These are phyloP conservation scores for Nothobranchius furzeri DNA, from an alignment of 2,113 vertebrate species.

Conservation along the genomic window DNA sequence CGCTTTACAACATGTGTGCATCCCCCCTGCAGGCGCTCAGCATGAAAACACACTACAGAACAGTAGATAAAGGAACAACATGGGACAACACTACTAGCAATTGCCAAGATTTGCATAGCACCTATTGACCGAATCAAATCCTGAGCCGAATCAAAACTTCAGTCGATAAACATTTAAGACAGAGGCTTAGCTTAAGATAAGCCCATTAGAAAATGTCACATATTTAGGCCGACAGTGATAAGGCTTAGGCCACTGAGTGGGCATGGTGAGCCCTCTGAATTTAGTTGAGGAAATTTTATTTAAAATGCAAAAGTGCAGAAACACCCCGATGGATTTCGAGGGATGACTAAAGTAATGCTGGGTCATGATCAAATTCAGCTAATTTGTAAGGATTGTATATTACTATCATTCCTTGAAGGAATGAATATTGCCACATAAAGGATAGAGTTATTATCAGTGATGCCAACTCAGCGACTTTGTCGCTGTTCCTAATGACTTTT, in stretches of 20 bases:
- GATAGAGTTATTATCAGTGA: too few relatives aligned
- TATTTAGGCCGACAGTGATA: slow-evolving; percentile 28
- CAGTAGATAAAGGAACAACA: slow-evolving; percentile 50
- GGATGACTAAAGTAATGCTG: too few relatives aligned
- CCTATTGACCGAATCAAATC: slow-evolving; percentile 19
- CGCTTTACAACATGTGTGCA: slow-evolving; percentile 52
- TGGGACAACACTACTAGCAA: slow-evolving; percentile 38
- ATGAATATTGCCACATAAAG: too few relatives aligned
- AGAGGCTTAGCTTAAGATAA: slow-evolving; percentile 31
- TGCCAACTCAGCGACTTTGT: too few relatives aligned
- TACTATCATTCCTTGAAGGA: too few relatives aligned
- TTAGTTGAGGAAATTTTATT: slow-evolving; percentile 21
- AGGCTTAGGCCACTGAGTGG: slow-evolving; percentile 24
- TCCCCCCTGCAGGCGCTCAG: slow-evolving; percentile 49
- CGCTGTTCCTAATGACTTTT: too few relatives aligned
- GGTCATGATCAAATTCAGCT: too few relatives aligned
- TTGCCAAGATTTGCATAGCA: slow-evolving; percentile 29
- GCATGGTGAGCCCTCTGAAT: slow-evolving; percentile 20
- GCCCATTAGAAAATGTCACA: slow-evolving; percentile 47
- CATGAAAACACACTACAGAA: slow-evolving; percentile 46
- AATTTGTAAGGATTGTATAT: too few relatives aligned
- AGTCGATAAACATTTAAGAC: slow-evolving; percentile 26
- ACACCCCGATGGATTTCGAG: not conserved
- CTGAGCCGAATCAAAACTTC: slow-evolving; percentile 18
- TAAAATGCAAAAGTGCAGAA: slow-evolving; percentile 10